Evolutionary conservation across 2,888 invertebrate genomes (phyloP).

Genomic region (Amphipoea lucens): DNA sequence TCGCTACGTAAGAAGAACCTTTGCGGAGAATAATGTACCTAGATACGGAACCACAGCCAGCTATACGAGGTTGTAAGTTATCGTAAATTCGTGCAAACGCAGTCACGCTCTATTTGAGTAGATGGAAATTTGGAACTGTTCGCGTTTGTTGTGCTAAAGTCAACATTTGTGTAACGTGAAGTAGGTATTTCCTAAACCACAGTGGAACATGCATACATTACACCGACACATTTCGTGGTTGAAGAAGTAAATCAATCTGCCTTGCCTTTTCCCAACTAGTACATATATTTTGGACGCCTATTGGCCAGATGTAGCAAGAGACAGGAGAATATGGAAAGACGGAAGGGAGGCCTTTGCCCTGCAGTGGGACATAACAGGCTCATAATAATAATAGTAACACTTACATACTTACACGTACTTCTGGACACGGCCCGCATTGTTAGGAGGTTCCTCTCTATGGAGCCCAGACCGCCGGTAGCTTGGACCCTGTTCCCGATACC

Average conservation of each 20-base stretch:
- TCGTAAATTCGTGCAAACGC: conserved; percentile 53
- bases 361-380: no score
- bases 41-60: conserved; percentile 40
- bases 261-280: not conserved
- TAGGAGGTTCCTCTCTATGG: no score
- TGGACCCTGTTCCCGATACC: no score
- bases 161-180: conserved; percentile 52
- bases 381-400: no score
- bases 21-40: not conserved
- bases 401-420: no score
- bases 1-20: not conserved
- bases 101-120: conserved; percentile 61
- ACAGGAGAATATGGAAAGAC: no score
- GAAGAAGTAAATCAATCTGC: not conserved
- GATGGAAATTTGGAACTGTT: conserved; percentile 58
- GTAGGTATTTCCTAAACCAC: conserved; percentile 19
- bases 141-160: conserved; percentile 36
- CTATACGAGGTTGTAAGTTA: conserved; percentile 16
- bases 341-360: no score
- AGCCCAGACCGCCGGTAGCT: no score
- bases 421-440: no score
- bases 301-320: no score
- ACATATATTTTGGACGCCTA: no score
- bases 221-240: not conserved
- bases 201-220: conserved; percentile 4